Evolutionary conservation across 2,888 invertebrate species (phyloP).

Genomic region (Drosophila aldrichi): DNA sequence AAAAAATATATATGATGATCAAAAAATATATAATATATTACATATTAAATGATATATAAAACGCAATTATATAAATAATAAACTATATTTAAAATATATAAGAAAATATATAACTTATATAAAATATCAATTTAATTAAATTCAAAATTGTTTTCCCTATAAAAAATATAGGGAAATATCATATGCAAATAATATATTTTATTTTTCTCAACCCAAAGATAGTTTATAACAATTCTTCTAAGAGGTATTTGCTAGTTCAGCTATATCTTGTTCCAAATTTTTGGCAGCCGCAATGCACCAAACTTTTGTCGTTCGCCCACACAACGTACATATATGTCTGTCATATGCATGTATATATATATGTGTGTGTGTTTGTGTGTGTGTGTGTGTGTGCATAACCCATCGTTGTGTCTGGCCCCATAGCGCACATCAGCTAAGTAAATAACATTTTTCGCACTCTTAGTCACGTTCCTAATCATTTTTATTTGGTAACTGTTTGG

Average conservation of each 20-base stretch:
- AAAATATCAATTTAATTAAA: no score
- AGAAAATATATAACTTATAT: no score
- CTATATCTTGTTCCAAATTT: conserved; percentile 18
- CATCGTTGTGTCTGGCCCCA: conserved; percentile 62
- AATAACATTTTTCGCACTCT: conserved; percentile 82
- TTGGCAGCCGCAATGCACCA: conserved; percentile 57
- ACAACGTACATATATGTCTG: conserved; percentile 13
- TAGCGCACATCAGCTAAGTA: conserved; percentile 72
- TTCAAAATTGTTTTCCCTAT: no score
- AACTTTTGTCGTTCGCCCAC: conserved; percentile 52
- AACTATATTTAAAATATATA: no score
- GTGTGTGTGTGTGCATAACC: conserved; percentile 44
- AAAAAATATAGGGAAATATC: no score
- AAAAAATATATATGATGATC: no score
- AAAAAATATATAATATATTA: no score
- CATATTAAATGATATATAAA: no score
- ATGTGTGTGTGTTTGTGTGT: conserved; percentile 25
- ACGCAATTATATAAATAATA: no score
- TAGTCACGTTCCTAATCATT: conserved; percentile 84
- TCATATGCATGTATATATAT: conserved; percentile 19
- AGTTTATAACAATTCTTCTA: no score
- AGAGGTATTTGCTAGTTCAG: conserved; percentile 6
- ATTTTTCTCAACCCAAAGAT: no score
- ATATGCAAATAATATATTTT: no score
- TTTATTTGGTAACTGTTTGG: conserved; percentile 82